Conservation (phyloP, 2,888 invertebrate species). For the Noctua fimbriata region DNA sequence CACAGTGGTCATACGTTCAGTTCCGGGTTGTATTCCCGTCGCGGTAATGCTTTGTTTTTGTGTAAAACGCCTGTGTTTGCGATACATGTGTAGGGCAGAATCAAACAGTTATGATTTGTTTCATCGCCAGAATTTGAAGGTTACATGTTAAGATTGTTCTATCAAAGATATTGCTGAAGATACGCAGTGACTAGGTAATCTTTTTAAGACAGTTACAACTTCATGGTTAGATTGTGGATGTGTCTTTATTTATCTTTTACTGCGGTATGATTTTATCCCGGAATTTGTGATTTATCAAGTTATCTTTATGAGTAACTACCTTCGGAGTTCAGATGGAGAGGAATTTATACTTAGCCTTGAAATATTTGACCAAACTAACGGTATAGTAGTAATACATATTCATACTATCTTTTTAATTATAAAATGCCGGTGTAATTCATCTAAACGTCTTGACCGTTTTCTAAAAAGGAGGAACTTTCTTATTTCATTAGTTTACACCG, state of each 20-base stretch:
- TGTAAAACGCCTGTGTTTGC: conserved; percentile 48
- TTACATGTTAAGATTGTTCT: not conserved
- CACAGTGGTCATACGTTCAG: conserved; percentile 8
- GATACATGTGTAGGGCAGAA: conserved; percentile 12
- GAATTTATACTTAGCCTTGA: not conserved
- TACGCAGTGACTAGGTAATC: not conserved
- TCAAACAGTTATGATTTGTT: conserved; percentile 47
- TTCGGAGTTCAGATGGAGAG: not conserved
- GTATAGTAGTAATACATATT: not conserved
- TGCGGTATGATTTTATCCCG: not conserved
- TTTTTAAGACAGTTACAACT: conserved; percentile 14
- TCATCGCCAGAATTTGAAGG: conserved; percentile 27
- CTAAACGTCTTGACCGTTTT: no score
- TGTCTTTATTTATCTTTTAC: conserved; percentile 1
- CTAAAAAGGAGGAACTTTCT: no score
- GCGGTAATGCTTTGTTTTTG: conserved; percentile 49
- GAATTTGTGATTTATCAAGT: not conserved
- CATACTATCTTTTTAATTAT: not conserved
- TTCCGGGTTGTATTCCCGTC: conserved; percentile 67
- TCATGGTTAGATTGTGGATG: conserved; percentile 9
- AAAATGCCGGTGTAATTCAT: no score
- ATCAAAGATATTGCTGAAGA: conserved; percentile 26
- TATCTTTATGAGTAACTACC: not conserved
- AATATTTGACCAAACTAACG: not conserved
- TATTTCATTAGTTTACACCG: no score